These are phyloP conservation scores for Nematostella vectensis DNA, from an alignment of 92 coral and sea anemone genomes.

Conservation along the genomic window DNA sequence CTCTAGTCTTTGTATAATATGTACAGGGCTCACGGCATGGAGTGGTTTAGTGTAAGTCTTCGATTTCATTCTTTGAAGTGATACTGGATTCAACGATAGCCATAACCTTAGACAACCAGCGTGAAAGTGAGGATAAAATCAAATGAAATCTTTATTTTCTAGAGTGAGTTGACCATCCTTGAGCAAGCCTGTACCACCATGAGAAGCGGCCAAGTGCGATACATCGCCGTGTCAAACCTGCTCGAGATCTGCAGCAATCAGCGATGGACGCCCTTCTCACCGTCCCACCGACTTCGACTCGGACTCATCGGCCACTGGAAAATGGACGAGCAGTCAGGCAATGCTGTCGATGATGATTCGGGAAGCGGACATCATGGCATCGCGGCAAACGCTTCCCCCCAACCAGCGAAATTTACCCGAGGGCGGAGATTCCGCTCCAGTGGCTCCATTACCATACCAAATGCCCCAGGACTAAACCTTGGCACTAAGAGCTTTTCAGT, in stretches of 20 bases:
- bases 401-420: conserved; percentile 51
- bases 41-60: too few species aligned
- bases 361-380: conserved; percentile 60
- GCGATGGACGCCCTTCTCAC: conserved; percentile 30
- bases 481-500: conserved; percentile 46
- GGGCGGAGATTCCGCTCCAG: conserved; percentile 50
- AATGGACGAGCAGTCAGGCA: conserved; percentile 71
- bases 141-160: neutral
- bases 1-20: too few species aligned
- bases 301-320: conserved; percentile 68
- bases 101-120: too few species aligned
- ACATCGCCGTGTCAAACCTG: conserved; percentile 1
- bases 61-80: too few species aligned
- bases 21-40: too few species aligned
- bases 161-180: conserved; percentile 7
- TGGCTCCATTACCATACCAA: conserved; percentile 35
- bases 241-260: conserved; percentile 28
- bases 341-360: conserved; percentile 63
- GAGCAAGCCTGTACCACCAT: conserved; percentile 34
- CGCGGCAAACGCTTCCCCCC: conserved; percentile 34
- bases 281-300: conserved; percentile 20
- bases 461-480: conserved; percentile 32
- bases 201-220: conserved; percentile 35
- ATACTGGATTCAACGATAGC: too few species aligned
- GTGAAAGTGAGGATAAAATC: too few species aligned